Base-by-base conservation (phyloP, 30 jellyfish, hydroid and myxozoan genomes). In the Nemopilema nomurai region DNA sequence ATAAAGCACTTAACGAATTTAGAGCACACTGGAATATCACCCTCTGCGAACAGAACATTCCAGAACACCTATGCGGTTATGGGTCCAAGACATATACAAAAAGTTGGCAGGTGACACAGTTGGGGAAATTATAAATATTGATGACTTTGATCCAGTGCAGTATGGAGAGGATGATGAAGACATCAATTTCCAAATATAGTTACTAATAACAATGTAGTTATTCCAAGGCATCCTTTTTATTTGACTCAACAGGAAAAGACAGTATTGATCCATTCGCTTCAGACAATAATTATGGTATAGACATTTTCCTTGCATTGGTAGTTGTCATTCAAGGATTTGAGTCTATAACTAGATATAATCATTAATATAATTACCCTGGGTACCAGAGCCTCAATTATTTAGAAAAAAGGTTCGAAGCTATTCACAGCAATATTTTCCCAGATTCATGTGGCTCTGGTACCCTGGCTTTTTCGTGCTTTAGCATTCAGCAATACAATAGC, bases 151-250 rank as follows among this genome's bases (percentile, higher is more conserved):
- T 72, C 68, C 65, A 76, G 51, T 25, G 51, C 76, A 1, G 51
- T 51, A 76, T 76, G 86, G 51, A 76, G 50, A 33, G 49, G 73
- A 76, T 76, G 79, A 27, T 76, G 79, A 0, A 0, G 86, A 76
- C 75, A 25, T 1, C 49, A 19, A 9, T 76, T 76, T 22, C 32
- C 86, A 49, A 51, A 76, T 1, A 51, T 27, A 4, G 75, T 22
- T 0, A 76, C 86, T 22, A 53, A 51, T 50, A 76, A 76, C 75
- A 53, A 76, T 49, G 76, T 76, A 0, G 76, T 22, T 49, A 76
- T 76, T 76, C 86, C 86, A 51, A 27, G 75, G 62, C 75, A 49
- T 22, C 76, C 73, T 21, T 49, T 76, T 76, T 77, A 76, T 76
- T 1, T 76, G 50, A 76, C 1, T 51, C 53, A 49, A 16, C 75